These are phyloP conservation scores for Philereme vetulata DNA, from an alignment of 2,888 invertebrate genomes.

Conservation along the genomic window DNA sequence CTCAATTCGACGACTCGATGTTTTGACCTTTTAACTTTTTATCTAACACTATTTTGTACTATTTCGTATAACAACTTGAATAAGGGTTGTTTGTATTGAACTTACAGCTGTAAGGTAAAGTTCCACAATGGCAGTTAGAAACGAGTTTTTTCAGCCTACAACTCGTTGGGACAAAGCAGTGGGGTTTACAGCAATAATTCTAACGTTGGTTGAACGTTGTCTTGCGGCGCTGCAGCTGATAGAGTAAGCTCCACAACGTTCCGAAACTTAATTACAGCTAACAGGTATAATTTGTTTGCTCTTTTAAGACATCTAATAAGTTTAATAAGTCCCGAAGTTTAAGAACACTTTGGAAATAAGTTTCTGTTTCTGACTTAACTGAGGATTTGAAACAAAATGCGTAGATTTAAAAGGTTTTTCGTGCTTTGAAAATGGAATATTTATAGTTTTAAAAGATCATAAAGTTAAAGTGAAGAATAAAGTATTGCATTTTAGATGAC, in stretches of 20 bases:
- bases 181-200: background rate
- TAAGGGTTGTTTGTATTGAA: no score
- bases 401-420: background rate
- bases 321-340: conserved; percentile 38
- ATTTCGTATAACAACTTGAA: no score
- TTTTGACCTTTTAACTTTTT: no score
- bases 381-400: conserved; percentile 3
- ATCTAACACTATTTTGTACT: no score
- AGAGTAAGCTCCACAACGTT: conserved; percentile 39
- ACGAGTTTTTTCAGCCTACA: background rate
- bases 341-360: conserved; percentile 8
- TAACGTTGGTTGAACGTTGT: background rate
- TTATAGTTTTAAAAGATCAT: background rate
- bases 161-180: background rate
- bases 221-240: background rate
- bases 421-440: background rate
- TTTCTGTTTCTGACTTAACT: background rate
- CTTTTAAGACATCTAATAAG: conserved; percentile 51
- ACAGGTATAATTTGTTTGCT: conserved; percentile 57
- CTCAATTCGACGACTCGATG: no score
- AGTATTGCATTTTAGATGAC: no score
- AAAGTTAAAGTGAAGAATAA: background rate
- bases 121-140: no score
- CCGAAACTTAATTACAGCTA: conserved; percentile 55
- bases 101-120: no score